Evolutionary conservation across 2,797 vertebrate genomes (phyloP), one percentile per base, ranked within the genome.

Genomic region (Clarias pachynema): DNA sequence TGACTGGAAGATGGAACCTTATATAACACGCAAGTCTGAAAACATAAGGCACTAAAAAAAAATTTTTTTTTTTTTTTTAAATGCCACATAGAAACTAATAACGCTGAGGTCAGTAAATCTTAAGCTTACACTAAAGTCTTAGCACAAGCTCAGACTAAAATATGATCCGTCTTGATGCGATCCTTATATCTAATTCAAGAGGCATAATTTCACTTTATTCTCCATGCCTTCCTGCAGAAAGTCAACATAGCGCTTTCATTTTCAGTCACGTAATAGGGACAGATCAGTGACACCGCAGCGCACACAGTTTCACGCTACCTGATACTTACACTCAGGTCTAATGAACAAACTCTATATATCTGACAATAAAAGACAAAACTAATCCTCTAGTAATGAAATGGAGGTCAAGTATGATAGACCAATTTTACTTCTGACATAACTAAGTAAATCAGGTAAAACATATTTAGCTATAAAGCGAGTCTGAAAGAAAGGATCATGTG

Each of bases 211-310:
- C 60, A 3, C 29, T 59, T 20, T 18, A 6, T 29, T 37, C 59
- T 29, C 20, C 22, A 22, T 74, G 18, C n/a, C 29, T 10, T 49
- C 1, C n/a, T 60, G 24, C 22, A 44, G 44, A 77, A 68, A 68
- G 53, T 60, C 44, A 60, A 82, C 65, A 86, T 73, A 29, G 26
- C 70, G 62, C 81, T 72, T 78, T 70, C 34, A 69, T 79, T 86
- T 86, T 63, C 57, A 82, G 70, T 86, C 63, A 34, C 56, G 63
- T 70, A 86, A 86, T 69, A 78, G 59, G 69, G 68, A 80, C 79
- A 65, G 79, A 85, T 81, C 84, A 81, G 70, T 85, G 77, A 80
- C 66, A 73, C 66, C 20, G 70, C 26, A 75, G 49, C 18, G 49
- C 37, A 80, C 79, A 49, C 31, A 1, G 24, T 9, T 82, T 59